These are phyloP conservation scores for Lacerta viridis DNA, from an alignment of 2,797 vertebrate genomes.

Conservation along the genomic window DNA sequence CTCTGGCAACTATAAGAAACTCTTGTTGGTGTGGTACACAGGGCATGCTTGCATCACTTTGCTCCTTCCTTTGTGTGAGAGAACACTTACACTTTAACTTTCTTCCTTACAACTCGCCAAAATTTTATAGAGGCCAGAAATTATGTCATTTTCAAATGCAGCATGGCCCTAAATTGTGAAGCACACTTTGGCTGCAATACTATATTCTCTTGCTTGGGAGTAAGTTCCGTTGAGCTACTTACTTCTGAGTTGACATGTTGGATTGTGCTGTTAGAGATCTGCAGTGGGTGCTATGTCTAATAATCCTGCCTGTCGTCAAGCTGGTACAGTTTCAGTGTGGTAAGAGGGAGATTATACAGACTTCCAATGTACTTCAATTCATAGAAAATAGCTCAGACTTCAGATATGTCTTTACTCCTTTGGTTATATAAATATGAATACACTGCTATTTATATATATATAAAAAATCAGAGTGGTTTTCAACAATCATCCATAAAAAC, in stretches of 20 bases:
- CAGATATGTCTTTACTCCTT: not conserved
- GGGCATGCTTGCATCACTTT: constrained; percentile 35
- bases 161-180: not conserved
- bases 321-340: not conserved
- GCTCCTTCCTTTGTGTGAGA: constrained; percentile 44
- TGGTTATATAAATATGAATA: too few relatives aligned
- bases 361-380: not conserved
- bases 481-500: too few relatives aligned
- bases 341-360: not conserved
- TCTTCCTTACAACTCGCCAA: constrained; percentile 44
- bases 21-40: not conserved
- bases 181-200: not conserved
- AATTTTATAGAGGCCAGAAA: constrained; percentile 32
- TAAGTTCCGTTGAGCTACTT: too few relatives aligned
- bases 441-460: too few relatives aligned
- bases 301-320: not conserved
- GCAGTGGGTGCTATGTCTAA: not conserved
- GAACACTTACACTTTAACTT: constrained; percentile 39
- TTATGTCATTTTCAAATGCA: constrained; percentile 25
- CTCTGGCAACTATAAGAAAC: not conserved
- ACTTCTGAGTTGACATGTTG: too few relatives aligned
- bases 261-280: not conserved
- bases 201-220: too few relatives aligned
- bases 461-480: too few relatives aligned
- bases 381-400: not conserved